Conservation (phyloP, 1,140 invertebrate genomes). For the Drosophila orena region DNA sequence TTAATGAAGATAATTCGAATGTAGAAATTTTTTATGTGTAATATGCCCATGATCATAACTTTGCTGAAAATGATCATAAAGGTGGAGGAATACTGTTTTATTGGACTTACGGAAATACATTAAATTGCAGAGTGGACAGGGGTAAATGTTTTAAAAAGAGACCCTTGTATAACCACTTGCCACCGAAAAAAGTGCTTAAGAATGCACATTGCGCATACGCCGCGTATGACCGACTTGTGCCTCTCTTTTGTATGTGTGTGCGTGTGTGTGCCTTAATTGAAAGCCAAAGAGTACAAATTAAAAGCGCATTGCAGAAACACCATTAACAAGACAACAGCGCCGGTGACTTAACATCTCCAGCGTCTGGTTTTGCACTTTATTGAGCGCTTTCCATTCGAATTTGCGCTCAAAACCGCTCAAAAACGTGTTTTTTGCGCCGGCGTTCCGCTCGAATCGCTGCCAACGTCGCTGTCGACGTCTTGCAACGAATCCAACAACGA, state of each 20-base stretch:
- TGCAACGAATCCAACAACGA: slow-evolving; percentile 1
- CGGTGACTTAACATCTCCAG: slow-evolving; percentile 48
- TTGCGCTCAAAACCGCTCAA: slow-evolving; percentile 57
- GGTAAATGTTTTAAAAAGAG: neutral
- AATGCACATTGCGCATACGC: slow-evolving; percentile 53
- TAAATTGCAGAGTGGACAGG: neutral
- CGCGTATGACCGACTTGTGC: slow-evolving; percentile 32
- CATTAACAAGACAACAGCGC: slow-evolving; percentile 30
- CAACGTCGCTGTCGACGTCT: slow-evolving; percentile 1
- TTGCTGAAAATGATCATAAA: too few relatives aligned
- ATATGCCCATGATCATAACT: too few relatives aligned
- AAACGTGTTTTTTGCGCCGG: slow-evolving; percentile 54
- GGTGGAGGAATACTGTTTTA: too few relatives aligned
- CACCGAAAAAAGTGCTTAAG: slow-evolving; percentile 28
- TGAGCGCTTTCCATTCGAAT: slow-evolving; percentile 62
- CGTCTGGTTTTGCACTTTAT: slow-evolving; percentile 71
- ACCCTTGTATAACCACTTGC: slow-evolving; percentile 14
- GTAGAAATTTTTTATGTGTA: too few relatives aligned
- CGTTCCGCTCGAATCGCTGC: slow-evolving; percentile 8
- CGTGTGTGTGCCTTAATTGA: slow-evolving; percentile 63
- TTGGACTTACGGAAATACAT: too few relatives aligned
- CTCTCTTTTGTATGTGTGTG: slow-evolving; percentile 1
- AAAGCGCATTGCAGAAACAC: slow-evolving; percentile 72
- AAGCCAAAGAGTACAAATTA: slow-evolving; percentile 69
- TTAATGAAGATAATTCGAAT: too few relatives aligned